Evolutionary conservation across 1,140 invertebrate species (phyloP).

Genomic region (Drosophila ogumai): DNA sequence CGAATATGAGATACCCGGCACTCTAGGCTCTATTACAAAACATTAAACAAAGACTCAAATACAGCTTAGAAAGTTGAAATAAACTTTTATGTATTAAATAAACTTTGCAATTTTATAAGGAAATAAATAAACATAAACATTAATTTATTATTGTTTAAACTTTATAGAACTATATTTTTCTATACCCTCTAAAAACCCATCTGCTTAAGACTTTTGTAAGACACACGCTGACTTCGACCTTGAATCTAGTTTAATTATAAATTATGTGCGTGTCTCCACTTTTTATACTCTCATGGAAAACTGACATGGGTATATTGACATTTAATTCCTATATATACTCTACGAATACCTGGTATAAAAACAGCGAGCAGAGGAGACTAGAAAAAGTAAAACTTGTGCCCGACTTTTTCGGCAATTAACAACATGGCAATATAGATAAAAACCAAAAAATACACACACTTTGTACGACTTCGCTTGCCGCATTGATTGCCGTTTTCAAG

Average conservation of each 20-base stretch:
- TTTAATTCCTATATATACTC: neutral
- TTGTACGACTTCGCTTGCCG: conserved; percentile 33
- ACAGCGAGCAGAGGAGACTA: conserved; percentile 9
- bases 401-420: conserved; percentile 75
- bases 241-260: conserved; percentile 10
- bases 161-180: neutral
- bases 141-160: neutral
- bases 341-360: conserved; percentile 2
- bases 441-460: conserved; percentile 14
- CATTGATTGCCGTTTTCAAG: conserved; percentile 67
- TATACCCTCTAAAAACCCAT: neutral
- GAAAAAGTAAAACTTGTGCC: conserved; percentile 48
- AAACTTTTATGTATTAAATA: neutral
- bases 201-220: neutral
- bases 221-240: neutral
- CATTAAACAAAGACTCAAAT: neutral
- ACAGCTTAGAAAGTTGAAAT: neutral
- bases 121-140: neutral
- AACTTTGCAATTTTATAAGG: neutral
- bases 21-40: neutral
- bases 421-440: conserved; percentile 70
- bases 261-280: conserved; percentile 9
- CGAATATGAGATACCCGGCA: conserved; percentile 8
- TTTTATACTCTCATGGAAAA: neutral
- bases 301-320: conserved; percentile 1